Percentiles rank a stretch among this genome's conserved stretches.
Evolutionary conservation across 2,888 invertebrate species (phyloP).

Genomic region (Pecten maximus): DNA sequence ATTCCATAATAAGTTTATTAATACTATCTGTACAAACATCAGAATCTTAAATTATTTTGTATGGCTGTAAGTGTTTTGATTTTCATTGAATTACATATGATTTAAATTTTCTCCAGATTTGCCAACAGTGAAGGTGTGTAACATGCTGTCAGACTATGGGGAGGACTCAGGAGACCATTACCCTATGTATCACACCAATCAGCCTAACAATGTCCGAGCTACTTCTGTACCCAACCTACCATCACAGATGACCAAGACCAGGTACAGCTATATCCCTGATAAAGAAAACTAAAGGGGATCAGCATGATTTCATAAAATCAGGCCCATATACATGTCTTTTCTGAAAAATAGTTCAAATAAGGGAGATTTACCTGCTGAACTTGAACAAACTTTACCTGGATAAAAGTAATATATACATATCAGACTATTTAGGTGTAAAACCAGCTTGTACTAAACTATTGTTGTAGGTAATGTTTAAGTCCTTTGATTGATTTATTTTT

Average conservation of each 20-base stretch:
- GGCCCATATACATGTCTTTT: too few species aligned
- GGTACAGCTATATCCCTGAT: not conserved
- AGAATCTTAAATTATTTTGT: too few species aligned
- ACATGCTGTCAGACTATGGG: conserved; percentile 77
- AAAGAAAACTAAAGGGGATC: too few species aligned
- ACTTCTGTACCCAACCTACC: conserved; percentile 47
- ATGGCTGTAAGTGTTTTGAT: too few species aligned
- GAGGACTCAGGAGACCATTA: conserved; percentile 67
- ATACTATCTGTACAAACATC: too few species aligned
- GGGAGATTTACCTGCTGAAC: too few species aligned
- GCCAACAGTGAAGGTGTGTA: conserved; percentile 74
- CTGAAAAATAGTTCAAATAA: too few species aligned
- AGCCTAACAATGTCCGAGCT: conserved; percentile 59
- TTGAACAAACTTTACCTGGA: too few species aligned
- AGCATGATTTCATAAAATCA: too few species aligned
- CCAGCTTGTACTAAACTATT: not conserved
- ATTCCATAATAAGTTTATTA: too few species aligned
- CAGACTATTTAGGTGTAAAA: not conserved
- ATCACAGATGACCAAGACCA: conserved; percentile 45
- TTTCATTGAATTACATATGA: too few species aligned
- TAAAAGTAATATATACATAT: not conserved
- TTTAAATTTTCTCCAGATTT: conserved; percentile 69
- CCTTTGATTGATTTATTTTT: not conserved
- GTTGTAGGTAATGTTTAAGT: not conserved
- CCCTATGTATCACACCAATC: conserved; percentile 66